These are phyloP conservation scores for Acanthisitta chloris DNA, from an alignment of 2,113 vertebrate genomes.

Conservation along the genomic window DNA sequence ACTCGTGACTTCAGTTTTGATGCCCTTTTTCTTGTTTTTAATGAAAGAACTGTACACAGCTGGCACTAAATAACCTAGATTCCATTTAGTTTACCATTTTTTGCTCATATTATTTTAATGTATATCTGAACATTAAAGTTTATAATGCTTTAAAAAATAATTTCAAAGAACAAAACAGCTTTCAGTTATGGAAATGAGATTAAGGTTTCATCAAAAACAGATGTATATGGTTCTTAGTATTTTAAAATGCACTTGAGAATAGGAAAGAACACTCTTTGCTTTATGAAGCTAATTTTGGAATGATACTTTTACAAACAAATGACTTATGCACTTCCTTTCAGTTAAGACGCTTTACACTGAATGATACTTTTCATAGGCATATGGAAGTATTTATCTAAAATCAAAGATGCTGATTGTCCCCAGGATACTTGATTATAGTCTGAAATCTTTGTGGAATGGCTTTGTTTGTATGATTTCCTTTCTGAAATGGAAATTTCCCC, in stretches of 20 bases:
- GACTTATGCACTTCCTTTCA: neutral
- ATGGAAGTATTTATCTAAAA: neutral
- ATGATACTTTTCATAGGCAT: neutral
- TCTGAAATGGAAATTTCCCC: neutral
- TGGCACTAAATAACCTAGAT: neutral
- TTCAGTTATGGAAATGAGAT: neutral
- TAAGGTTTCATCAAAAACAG: neutral
- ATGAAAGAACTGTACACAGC: neutral
- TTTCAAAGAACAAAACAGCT: neutral
- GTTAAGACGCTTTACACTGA: neutral
- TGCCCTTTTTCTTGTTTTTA: neutral
- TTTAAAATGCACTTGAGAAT: neutral
- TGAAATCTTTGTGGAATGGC: neutral
- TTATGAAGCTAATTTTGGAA: constrained; percentile 3
- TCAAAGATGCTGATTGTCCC: neutral
- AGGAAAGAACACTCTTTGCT: constrained; percentile 12
- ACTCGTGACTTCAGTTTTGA: neutral
- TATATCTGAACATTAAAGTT: neutral
- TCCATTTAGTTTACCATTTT: neutral
- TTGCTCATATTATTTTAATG: neutral
- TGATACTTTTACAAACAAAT: neutral
- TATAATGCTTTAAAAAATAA: neutral
- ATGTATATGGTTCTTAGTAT: neutral
- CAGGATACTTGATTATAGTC: neutral
- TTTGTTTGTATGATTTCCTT: neutral